phyloP scores from a whole-genome alignment of 64 coral and sea anemone genomes.

The Platygyra sinensis region DNA sequence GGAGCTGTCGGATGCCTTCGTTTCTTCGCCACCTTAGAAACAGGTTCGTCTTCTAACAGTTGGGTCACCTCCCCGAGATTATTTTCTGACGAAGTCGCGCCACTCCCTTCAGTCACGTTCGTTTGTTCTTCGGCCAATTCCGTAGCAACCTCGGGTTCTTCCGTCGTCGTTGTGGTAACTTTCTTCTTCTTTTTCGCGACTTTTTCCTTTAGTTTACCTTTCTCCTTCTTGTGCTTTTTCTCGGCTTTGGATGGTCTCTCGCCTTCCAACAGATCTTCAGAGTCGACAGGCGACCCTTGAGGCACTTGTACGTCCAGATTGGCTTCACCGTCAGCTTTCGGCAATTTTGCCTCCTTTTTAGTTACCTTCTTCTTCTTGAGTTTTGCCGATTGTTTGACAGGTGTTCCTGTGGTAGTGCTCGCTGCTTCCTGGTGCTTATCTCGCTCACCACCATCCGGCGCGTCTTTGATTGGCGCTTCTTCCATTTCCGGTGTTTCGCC shows the following conservation, averaged over 20 bases:
- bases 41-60: slow-evolving; percentile 13
- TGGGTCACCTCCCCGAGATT: not conserved
- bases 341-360: slow-evolving; percentile 69
- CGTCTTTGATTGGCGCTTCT: slow-evolving; percentile 4
- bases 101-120: slow-evolving; percentile 41
- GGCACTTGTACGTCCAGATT: slow-evolving; percentile 22
- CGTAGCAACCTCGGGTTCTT: not conserved
- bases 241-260: slow-evolving; percentile 41
- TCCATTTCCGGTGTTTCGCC: slow-evolving; percentile 35
- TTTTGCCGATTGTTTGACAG: slow-evolving; percentile 66
- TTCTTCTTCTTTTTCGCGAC: slow-evolving; percentile 75
- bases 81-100: slow-evolving; percentile 3
- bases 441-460: slow-evolving; percentile 6
- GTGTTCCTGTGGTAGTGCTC: slow-evolving; percentile 17
- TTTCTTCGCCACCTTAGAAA: slow-evolving; percentile 50
- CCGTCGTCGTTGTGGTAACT: not conserved
- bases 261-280: slow-evolving; percentile 14
- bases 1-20: slow-evolving; percentile 26
- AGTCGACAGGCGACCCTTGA: slow-evolving; percentile 23
- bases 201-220: slow-evolving; percentile 78
- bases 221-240: slow-evolving; percentile 88
- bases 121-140: slow-evolving; percentile 48
- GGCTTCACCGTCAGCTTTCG: slow-evolving; percentile 41
- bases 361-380: slow-evolving; percentile 85
- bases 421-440: not conserved